Evolutionary conservation across 2,888 invertebrate genomes (phyloP), one percentile per base, ranked within the genome.

Genomic region (Maniola hyperantus): DNA sequence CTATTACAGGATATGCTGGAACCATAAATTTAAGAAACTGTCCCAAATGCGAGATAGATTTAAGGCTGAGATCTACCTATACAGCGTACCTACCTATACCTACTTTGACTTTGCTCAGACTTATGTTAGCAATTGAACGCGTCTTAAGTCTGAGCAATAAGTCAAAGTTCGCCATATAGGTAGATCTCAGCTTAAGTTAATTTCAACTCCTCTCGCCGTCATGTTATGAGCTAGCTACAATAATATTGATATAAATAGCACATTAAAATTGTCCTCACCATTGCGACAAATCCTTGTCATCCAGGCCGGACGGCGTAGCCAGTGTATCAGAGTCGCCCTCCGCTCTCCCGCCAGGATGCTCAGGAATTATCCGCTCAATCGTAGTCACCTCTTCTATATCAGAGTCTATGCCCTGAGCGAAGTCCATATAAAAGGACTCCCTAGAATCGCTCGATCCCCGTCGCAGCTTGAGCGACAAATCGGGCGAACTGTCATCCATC

Each of bases 341-440:
- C 2, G 84, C 78, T 72, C 90, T 79, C 18, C 91, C 91, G 0
- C 84, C 91, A 70, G 87, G 91, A 73, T 93, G 89, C 78, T 93
- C 92, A 66, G 93, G 93, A 55, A 93, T 92, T 68, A 92, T 88
- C 55, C 94, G 93, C 77, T 94, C 93, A 59, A 95, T 94, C 65
- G 95, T 95, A 55, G 96, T 95, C 81, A 97, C 96, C 87, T 97
- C 97, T 84, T 97, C 97, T 78, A 97, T 97, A 83, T 97, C 97
- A 20, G 97, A 97, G 88, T 97, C 97, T 83, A 97, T 97, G 69
- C 97, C 97, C 92, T 96, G 96, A 78, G 97, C 97, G 83, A 97
- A 97, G 89, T 97, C 97, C 97, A 97, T 97, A 81, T 97, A 97
- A 85, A 97, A 97, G 65, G 97, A 97, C 86, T 97, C 97, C 72